phyloP scores from a whole-genome alignment of 2,113 vertebrate genomes.

The Labeo rohita region DNA sequence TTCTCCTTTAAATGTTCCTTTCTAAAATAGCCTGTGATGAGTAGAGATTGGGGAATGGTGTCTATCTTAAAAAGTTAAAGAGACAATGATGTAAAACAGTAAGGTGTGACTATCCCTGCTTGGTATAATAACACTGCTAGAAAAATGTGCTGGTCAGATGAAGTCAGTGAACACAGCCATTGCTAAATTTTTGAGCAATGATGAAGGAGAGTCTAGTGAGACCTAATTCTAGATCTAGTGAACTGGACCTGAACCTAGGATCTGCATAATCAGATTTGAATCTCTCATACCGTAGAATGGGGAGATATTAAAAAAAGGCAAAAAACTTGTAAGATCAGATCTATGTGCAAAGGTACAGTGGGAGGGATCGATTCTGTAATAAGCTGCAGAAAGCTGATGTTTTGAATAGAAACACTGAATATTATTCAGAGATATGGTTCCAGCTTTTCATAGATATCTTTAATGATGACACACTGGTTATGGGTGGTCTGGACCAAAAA shows the following conservation, averaged over 20 bases:
- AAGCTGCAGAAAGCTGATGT: not conserved
- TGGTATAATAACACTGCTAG: too few species aligned
- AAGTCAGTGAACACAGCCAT: too few species aligned
- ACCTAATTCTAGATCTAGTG: too few species aligned
- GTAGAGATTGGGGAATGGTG: too few species aligned
- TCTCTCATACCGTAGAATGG: not conserved
- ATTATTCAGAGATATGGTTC: constrained; percentile 1
- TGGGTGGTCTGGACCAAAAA: not conserved
- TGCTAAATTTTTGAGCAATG: too few species aligned
- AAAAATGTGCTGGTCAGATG: too few species aligned
- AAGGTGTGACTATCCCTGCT: too few species aligned
- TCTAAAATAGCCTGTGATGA: too few species aligned
- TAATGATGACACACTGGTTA: not conserved
- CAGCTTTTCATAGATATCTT: not conserved
- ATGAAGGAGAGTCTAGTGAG: too few species aligned
- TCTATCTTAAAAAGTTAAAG: too few species aligned
- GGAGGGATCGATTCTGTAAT: not conserved
- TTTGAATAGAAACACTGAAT: not conserved
- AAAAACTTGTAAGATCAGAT: not conserved
- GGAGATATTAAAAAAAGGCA: not conserved
- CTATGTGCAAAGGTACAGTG: not conserved
- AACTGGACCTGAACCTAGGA: not conserved
- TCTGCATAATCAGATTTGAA: not conserved
- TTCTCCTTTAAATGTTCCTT: too few species aligned
- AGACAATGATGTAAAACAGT: too few species aligned